These are phyloP conservation scores for Erythrocebus patas DNA, from an alignment of 2,113 vertebrate genomes.

Conservation along the genomic window DNA sequence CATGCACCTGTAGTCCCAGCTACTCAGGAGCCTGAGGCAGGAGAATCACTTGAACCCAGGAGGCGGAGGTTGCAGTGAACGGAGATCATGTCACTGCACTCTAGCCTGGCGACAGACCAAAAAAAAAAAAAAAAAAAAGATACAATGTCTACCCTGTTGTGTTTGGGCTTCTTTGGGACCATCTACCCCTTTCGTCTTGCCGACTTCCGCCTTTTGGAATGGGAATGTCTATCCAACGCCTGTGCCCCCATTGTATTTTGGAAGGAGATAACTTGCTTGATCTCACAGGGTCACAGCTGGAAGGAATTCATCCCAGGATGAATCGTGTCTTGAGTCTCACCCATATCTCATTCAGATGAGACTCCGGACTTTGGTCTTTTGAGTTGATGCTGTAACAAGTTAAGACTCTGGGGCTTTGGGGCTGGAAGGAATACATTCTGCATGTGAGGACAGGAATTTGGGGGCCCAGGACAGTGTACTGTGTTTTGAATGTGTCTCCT, in stretches of 20 bases:
- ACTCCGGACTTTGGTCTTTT: neutral
- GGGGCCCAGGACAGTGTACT: neutral
- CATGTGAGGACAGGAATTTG: neutral
- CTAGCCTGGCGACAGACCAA: no score
- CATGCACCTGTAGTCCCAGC: no score
- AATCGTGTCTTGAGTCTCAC: neutral
- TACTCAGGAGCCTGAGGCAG: no score
- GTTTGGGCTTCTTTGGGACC: neutral
- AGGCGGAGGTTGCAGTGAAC: no score
- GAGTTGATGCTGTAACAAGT: neutral
- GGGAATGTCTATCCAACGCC: neutral
- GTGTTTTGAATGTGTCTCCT: neutral
- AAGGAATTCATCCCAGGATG: neutral
- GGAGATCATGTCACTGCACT: no score
- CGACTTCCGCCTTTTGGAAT: neutral
- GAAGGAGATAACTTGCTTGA: neutral
- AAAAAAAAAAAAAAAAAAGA: neutral
- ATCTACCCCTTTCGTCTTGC: neutral
- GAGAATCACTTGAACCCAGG: no score
- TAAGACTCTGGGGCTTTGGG: neutral
- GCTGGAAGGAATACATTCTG: neutral
- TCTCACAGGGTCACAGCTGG: neutral
- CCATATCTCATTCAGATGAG: neutral
- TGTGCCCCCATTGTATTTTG: neutral
- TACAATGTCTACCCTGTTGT: neutral